A percentile compares a stretch with the other conserved stretches of the same genome.
These are phyloP conservation scores for Drosophila austrosaltans DNA, from an alignment of 2,888 invertebrate genomes.

Conservation along the genomic window DNA sequence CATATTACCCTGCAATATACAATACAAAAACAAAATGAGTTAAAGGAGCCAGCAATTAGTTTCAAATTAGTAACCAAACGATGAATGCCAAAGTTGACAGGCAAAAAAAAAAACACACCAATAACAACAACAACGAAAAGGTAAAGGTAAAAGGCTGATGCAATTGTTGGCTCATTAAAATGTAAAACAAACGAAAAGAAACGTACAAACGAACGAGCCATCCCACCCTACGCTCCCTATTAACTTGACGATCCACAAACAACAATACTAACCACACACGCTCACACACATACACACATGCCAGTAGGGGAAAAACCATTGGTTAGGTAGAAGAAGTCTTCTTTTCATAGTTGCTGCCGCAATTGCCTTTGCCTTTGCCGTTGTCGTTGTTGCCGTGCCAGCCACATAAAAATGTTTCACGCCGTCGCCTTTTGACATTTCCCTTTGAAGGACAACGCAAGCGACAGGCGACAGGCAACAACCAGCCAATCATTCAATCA, in stretches of 20 bases:
- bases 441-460: conserved; percentile 59
- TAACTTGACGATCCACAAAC: conserved; percentile 51
- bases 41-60: conserved; percentile 60
- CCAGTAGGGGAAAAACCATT: conserved; percentile 26
- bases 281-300: conserved; percentile 24
- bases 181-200: conserved; percentile 50
- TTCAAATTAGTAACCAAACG: conserved; percentile 61
- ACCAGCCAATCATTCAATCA: conserved; percentile 41
- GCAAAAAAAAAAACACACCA: background rate
- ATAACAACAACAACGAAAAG: background rate
- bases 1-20: conserved; percentile 85
- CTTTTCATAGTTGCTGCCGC: conserved; percentile 27
- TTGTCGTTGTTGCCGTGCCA: conserved; percentile 49
- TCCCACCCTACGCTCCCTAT: conserved; percentile 9
- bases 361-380: no score
- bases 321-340: conserved; percentile 25
- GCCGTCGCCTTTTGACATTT: conserved; percentile 68
- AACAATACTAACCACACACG: background rate
- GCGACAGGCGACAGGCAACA: conserved; percentile 27
- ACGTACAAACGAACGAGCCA: conserved; percentile 13
- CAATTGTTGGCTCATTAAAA: conserved; percentile 74
- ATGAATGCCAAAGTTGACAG: conserved; percentile 73
- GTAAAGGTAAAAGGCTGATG: conserved; percentile 49
- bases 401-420: conserved; percentile 40
- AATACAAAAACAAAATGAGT: conserved; percentile 51